Percentiles rank a stretch among this genome's conserved stretches.
These are phyloP conservation scores for Acronicta aceris DNA, from an alignment of 2,888 invertebrate species.

Conservation along the genomic window DNA sequence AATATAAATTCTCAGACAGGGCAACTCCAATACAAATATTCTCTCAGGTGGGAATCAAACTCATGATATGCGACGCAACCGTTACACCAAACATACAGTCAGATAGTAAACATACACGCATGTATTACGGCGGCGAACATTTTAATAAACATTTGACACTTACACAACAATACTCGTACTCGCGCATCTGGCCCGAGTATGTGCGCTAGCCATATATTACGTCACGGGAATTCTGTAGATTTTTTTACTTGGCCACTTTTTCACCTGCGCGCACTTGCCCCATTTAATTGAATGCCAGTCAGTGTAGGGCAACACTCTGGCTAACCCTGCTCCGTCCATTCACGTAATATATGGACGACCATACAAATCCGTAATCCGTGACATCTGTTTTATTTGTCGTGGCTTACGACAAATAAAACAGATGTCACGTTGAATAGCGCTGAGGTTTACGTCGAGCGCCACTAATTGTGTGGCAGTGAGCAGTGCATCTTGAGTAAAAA, in stretches of 20 bases:
- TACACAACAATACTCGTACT: too few relatives aligned
- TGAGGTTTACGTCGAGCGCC: background rate
- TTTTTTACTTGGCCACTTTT: conserved; percentile 23
- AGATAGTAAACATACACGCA: too few relatives aligned
- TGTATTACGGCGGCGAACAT: background rate
- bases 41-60: too few relatives aligned
- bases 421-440: conserved; percentile 17
- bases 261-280: conserved; percentile 19
- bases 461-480: background rate
- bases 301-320: conserved; percentile 6
- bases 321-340: background rate
- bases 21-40: too few relatives aligned
- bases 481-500: too few relatives aligned
- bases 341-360: conserved; percentile 1
- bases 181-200: conserved; percentile 1
- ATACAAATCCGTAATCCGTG: background rate
- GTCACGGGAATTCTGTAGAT: conserved; percentile 15
- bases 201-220: conserved; percentile 15
- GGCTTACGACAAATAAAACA: conserved; percentile 19
- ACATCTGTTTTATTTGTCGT: too few relatives aligned
- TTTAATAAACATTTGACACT: conserved; percentile 29
- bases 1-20: too few relatives aligned
- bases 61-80: too few relatives aligned
- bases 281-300: conserved; percentile 33
- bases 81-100: too few relatives aligned